Conservation (phyloP, 2,888 invertebrate genomes). For the Lasioglossum calceatum region DNA sequence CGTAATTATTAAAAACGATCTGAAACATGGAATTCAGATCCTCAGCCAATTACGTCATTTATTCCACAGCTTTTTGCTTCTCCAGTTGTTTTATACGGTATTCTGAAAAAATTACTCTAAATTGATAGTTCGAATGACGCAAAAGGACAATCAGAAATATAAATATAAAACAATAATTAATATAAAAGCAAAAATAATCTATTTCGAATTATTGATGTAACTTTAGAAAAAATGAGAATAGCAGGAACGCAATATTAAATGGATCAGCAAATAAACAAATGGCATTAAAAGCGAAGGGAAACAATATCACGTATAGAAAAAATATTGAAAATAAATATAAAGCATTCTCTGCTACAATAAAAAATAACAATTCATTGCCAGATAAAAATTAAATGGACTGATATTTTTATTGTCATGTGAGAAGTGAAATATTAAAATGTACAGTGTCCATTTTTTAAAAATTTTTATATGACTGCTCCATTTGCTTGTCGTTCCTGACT, state of each 20-base stretch:
- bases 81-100: neutral
- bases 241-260: neutral
- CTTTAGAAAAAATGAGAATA: no score
- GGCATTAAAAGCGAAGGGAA: neutral
- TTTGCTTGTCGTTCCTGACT: neutral
- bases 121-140: neutral
- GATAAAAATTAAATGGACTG: no score
- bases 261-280: neutral
- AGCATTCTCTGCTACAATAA: no score
- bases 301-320: neutral
- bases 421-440: neutral
- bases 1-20: constrained; percentile 15
- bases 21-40: neutral
- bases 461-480: neutral
- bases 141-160: no score
- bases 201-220: neutral
- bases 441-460: neutral
- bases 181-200: neutral
- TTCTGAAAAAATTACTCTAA: neutral
- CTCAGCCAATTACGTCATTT: neutral
- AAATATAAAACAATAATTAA: no score
- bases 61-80: neutral
- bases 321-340: neutral
- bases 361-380: no score
- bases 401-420: no score